Conservation (phyloP, 1,140 invertebrate species). For the Luehdorfia chinensis region DNA sequence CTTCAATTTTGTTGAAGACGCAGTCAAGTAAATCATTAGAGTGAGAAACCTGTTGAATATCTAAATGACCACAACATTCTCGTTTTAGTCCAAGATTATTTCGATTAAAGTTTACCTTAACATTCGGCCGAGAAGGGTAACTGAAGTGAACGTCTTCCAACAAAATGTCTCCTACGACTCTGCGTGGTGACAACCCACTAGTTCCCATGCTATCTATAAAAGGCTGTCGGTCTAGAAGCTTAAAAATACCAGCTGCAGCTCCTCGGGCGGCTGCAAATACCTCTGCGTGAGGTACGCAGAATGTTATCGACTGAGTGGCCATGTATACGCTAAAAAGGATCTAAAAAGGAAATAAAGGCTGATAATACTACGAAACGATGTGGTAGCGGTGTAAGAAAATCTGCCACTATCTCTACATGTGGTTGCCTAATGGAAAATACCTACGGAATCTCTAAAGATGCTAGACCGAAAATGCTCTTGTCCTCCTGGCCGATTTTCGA, state of each 20-base stretch:
- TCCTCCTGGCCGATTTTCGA: too few species aligned
- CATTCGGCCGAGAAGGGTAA: conserved; percentile 88
- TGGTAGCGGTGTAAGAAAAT: too few species aligned
- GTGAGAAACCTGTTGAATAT: too few species aligned
- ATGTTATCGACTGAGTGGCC: conserved; percentile 89
- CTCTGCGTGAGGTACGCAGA: conserved; percentile 86
- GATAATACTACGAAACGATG: too few species aligned
- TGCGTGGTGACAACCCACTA: conserved; percentile 80
- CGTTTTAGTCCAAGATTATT: too few species aligned
- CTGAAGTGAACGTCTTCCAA: conserved; percentile 86
- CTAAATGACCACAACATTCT: too few species aligned
- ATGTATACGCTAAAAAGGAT: conserved; percentile 88
- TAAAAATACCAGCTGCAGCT: conserved; percentile 50
- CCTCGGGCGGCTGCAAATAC: conserved; percentile 73
- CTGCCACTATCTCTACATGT: too few species aligned
- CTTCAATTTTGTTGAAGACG: too few species aligned
- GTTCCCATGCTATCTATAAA: conserved; percentile 65
- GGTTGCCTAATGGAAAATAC: too few species aligned
- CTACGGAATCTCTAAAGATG: too few species aligned
- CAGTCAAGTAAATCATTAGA: too few species aligned
- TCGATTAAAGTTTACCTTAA: conserved; percentile 78
- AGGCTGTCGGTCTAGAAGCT: conserved; percentile 49
- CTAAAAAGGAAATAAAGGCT: conserved; percentile 67
- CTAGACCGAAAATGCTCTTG: too few species aligned
- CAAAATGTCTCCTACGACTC: conserved; percentile 82